Conservation (phyloP, 2,797 vertebrate species). For the Glossophaga mutica region DNA sequence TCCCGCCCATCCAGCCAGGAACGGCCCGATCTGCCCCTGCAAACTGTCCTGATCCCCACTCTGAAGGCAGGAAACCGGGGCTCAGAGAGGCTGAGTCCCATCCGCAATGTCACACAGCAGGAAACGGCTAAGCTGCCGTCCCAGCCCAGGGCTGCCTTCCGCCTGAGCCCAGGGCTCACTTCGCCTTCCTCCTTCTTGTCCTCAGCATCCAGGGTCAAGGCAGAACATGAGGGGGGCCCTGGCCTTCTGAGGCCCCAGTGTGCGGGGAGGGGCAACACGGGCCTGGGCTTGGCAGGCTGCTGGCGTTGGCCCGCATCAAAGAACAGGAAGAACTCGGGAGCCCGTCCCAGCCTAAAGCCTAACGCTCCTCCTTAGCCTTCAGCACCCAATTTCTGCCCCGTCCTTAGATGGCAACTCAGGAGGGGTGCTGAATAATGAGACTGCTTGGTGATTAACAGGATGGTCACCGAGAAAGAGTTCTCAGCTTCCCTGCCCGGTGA, state of each 20-base stretch:
- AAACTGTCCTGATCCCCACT: background rate
- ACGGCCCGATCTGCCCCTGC: background rate
- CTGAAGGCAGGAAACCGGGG: background rate
- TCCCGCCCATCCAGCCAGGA: too few relatives aligned
- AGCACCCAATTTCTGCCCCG: background rate
- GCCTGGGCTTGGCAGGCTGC: background rate
- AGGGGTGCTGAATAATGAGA: conserved; percentile 64
- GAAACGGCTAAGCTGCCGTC: background rate
- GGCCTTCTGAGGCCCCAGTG: background rate
- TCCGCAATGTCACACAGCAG: background rate
- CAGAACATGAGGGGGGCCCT: background rate
- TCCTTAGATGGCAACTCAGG: background rate
- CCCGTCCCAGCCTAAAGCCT: background rate
- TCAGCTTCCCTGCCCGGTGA: conserved; percentile 63
- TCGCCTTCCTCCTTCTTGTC: background rate
- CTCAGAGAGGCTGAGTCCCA: background rate
- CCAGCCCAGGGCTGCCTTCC: background rate
- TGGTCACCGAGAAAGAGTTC: conserved; percentile 69
- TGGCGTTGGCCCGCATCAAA: background rate
- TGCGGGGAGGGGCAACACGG: too few relatives aligned
- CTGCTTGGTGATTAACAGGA: conserved; percentile 76
- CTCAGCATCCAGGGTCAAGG: background rate
- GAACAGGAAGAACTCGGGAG: background rate
- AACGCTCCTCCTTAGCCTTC: background rate
- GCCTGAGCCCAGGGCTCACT: background rate